Evolutionary conservation across 2,797 vertebrate species (phyloP), one percentile per base, ranked within the genome.

Genomic region (Huso huso): DNA sequence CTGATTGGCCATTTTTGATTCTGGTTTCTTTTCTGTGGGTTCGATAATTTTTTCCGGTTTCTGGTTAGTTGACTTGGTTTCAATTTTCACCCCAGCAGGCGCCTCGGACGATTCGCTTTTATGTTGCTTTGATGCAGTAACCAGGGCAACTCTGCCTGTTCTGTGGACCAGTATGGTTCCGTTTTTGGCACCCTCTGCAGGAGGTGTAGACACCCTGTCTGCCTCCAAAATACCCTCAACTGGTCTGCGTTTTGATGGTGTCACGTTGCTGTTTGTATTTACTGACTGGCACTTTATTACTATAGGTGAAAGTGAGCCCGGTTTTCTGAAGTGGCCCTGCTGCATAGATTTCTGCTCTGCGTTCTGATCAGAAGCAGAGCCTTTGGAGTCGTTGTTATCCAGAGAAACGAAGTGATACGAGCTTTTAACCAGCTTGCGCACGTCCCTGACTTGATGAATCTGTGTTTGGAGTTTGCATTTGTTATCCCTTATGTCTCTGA

Each of bases 371-470:
- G 82, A 84, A 7, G 78, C 71, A 0, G 76, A 71, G 11, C 78
- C 76, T 75, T 88, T 91, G 51, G 86, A 89, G 49, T 90, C 88
- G 61, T 88, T 86, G 51, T 85, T 88, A 6, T 97, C 91, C 37
- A 90, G 79, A 1, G 94, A 90, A 63, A 94, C 90, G 51, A 88
- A 90, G 48, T 86, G 82, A 74, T 96, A 95, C 1, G 92, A 92
- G 70, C 93, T 94, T 75, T 98, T 99, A 50, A 99, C 93, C 49
- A 99, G 77, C 68, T 99, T 99, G 55, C 97, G 86, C 68, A 99
- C 95, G 51, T 99, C 97, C 69, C 95, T 85, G 72, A 99, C 97
- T 64, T 95, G 95, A 78, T 98, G 95, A 15, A 98, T 93, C 0
- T 94, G 92, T 0, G 90, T 92, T 72, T 92, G 94, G 8, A 89